These are phyloP conservation scores for Gastrophryne carolinensis DNA, from an alignment of 2,797 vertebrate genomes.

Conservation along the genomic window DNA sequence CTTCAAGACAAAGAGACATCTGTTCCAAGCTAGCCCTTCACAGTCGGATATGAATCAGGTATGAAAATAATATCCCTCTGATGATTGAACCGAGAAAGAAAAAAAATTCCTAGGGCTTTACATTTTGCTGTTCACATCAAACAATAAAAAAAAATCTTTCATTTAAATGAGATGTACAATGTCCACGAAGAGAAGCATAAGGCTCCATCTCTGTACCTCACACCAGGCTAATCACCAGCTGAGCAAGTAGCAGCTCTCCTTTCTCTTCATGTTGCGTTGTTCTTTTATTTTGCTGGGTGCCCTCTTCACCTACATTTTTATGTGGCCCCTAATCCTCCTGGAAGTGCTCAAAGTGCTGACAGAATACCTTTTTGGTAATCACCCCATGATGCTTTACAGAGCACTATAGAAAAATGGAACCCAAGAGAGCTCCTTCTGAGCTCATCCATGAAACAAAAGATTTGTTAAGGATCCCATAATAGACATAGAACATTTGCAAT, in stretches of 20 bases:
- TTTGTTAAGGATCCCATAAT: slow-evolving; percentile 52
- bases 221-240: neutral
- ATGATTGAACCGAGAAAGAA: neutral
- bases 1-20: slow-evolving; percentile 37
- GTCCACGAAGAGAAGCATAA: neutral
- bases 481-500: slow-evolving; percentile 45
- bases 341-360: slow-evolving; percentile 56
- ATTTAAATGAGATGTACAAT: slow-evolving; percentile 17
- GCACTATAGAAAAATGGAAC: slow-evolving; percentile 42
- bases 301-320: slow-evolving; percentile 52
- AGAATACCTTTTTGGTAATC: slow-evolving; percentile 52
- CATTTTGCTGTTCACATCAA: slow-evolving; percentile 27
- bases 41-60: slow-evolving; percentile 30
- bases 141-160: slow-evolving; percentile 22
- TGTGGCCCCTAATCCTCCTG: slow-evolving; percentile 49
- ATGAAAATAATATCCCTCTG: slow-evolving; percentile 35
- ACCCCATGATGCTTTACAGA: slow-evolving; percentile 53
- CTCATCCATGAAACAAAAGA: slow-evolving; percentile 56
- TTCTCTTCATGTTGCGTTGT: neutral
- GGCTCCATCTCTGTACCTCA: neutral
- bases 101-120: slow-evolving; percentile 8
- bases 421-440: slow-evolving; percentile 54
- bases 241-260: neutral
- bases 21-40: slow-evolving; percentile 28
- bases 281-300: slow-evolving; percentile 51